Conservation (phyloP, 1,140 invertebrate genomes). For the Atta texana region DNA sequence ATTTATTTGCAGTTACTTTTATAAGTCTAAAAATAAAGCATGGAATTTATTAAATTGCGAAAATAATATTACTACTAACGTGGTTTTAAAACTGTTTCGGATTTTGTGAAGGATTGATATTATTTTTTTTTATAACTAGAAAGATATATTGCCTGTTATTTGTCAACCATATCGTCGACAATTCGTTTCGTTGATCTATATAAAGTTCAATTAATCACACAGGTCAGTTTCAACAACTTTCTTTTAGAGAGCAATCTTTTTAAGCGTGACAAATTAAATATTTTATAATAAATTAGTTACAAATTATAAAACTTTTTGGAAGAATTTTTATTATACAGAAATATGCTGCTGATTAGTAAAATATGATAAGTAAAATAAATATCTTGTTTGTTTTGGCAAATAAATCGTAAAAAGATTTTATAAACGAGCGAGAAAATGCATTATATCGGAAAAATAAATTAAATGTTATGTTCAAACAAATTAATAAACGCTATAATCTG, state of each 20-base stretch:
- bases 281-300: not conserved
- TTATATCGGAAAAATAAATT: not conserved
- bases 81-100: constrained; percentile 10
- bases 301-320: not conserved
- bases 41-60: constrained; percentile 17
- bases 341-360: not conserved
- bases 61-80: not conserved
- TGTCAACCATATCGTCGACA: constrained; percentile 15
- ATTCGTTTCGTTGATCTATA: constrained; percentile 25
- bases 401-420: not conserved
- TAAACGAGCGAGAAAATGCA: not conserved
- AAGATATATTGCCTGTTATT: constrained; percentile 34
- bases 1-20: not conserved
- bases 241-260: not conserved
- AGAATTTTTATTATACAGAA: not conserved
- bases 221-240: constrained; percentile 28
- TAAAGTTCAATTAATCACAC: constrained; percentile 31
- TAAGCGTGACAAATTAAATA: constrained; percentile 23
- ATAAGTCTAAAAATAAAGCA: not conserved
- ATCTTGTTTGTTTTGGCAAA: not conserved
- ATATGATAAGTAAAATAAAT: constrained; percentile 3
- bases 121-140: constrained; percentile 36
- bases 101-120: constrained; percentile 12
- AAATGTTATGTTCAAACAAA: not conserved
- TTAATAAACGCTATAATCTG: not conserved